A percentile compares a stretch with the other conserved stretches of the same genome.
phyloP scores from a whole-genome alignment of 2,797 vertebrate genomes.

The Iguana delicatissima region DNA sequence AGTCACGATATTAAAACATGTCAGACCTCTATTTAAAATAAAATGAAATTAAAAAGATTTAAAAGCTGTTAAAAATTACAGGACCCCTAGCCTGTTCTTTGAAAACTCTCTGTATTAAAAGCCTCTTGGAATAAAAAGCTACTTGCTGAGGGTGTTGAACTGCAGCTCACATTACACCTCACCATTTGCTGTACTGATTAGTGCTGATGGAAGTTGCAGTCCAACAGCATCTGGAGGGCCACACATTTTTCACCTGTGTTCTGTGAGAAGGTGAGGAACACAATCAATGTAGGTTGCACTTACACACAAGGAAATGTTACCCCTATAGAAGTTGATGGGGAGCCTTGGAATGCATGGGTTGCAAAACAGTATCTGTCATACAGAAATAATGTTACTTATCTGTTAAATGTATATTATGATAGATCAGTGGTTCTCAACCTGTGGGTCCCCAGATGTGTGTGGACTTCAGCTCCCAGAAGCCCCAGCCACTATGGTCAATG shows the following conservation, averaged over 20 bases:
- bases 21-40: too few species aligned
- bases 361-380: not conserved
- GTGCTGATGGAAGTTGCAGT: not conserved
- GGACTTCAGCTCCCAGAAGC: too few species aligned
- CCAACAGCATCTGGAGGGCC: not conserved
- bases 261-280: not conserved
- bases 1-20: too few species aligned
- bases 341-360: not conserved
- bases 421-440: too few species aligned
- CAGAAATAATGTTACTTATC: constrained; percentile 8
- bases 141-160: not conserved
- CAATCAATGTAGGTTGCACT: not conserved
- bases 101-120: too few species aligned
- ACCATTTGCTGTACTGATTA: not conserved
- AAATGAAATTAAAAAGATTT: too few species aligned
- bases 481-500: too few species aligned
- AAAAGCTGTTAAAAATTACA: too few species aligned
- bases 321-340: not conserved
- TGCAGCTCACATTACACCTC: not conserved
- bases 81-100: too few species aligned
- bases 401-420: not conserved
- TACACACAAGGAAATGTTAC: not conserved
- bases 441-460: too few species aligned
- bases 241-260: not conserved
- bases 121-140: not conserved